Conservation (phyloP, 2,888 invertebrate species). For the Mimas tiliae region DNA sequence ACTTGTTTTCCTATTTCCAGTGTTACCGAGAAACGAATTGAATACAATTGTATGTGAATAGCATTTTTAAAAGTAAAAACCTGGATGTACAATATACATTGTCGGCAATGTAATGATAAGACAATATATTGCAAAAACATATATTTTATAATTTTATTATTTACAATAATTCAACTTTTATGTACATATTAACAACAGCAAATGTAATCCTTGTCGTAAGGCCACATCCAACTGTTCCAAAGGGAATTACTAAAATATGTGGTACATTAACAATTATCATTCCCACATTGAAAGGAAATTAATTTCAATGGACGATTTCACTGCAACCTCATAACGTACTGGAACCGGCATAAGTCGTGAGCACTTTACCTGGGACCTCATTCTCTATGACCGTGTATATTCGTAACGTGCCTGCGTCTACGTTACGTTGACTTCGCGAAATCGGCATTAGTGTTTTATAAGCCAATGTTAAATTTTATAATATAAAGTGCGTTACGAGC, state of each 20-base stretch:
- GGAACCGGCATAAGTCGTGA: too few species aligned
- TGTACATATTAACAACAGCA: constrained; percentile 84
- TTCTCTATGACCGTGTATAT: too few species aligned
- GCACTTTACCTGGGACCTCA: too few species aligned
- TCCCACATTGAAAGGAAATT: constrained; percentile 41
- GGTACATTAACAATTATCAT: constrained; percentile 49
- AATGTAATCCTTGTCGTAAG: constrained; percentile 69
- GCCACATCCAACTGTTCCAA: constrained; percentile 74
- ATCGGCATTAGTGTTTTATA: too few species aligned
- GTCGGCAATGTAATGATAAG: constrained; percentile 45
- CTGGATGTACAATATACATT: constrained; percentile 5
- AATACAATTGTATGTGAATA: too few species aligned
- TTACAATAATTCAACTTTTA: constrained; percentile 84
- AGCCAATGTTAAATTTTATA: too few species aligned
- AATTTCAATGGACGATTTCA: constrained; percentile 51
- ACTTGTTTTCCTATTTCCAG: too few species aligned
- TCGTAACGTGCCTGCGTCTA: too few species aligned
- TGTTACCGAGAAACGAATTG: too few species aligned
- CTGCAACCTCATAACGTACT: constrained; percentile 39
- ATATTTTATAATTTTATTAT: constrained; percentile 82
- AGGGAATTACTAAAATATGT: constrained; percentile 61
- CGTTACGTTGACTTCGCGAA: too few species aligned
- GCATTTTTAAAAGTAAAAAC: neutral
- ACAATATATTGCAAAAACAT: constrained; percentile 79
- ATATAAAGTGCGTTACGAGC: too few species aligned